Percentiles rank a stretch among this genome's conserved stretches.
phyloP scores from a whole-genome alignment of 2,797 vertebrate species.

The Argyrosomus regius region DNA sequence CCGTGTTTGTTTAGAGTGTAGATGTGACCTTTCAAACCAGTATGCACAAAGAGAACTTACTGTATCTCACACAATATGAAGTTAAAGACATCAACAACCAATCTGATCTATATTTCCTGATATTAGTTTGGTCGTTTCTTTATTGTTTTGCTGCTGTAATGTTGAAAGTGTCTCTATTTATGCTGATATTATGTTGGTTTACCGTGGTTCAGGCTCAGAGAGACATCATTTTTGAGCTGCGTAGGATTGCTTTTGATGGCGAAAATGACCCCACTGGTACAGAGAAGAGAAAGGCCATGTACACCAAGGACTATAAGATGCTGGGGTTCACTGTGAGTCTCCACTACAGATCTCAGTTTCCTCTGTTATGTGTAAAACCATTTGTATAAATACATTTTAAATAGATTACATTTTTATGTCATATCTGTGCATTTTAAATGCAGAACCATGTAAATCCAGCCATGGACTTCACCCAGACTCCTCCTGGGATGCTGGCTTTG shows the following conservation, averaged over 20 bases:
- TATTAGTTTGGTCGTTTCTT: background rate
- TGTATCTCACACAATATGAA: background rate
- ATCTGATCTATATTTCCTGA: background rate
- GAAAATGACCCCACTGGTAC: constrained; percentile 92
- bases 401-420: background rate
- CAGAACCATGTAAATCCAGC: constrained; percentile 98
- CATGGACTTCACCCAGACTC: constrained; percentile 98
- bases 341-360: background rate
- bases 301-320: constrained; percentile 99
- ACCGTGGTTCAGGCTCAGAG: constrained; percentile 90
- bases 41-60: background rate
- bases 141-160: constrained; percentile 26
- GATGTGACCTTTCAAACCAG: background rate
- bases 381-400: background rate
- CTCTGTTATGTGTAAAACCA: background rate
- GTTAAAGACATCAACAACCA: no score
- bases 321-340: constrained; percentile 94
- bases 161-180: constrained; percentile 8
- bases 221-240: constrained; percentile 96
- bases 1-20: constrained; percentile 10
- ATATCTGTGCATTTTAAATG: constrained; percentile 14
- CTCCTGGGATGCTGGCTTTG: constrained; percentile 96
- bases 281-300: constrained; percentile 97
- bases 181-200: constrained; percentile 25
- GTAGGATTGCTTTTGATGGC: constrained; percentile 96